A percentile compares a stretch with the other conserved stretches of the same genome.
phyloP scores from a whole-genome alignment of 2,888 invertebrate genomes.

The Drosophila stalkeri region DNA sequence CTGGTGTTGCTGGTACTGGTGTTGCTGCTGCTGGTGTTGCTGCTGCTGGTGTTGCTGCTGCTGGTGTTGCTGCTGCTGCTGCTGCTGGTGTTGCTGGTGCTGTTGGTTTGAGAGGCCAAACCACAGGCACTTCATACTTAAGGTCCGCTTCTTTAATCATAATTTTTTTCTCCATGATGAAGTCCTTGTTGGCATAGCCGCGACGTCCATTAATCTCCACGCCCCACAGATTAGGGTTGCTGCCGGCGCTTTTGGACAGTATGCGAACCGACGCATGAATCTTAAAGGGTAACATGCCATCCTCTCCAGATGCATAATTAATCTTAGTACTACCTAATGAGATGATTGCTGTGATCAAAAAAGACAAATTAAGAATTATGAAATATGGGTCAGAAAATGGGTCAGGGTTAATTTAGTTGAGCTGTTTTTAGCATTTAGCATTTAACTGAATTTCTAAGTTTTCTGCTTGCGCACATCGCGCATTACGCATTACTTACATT shows the following conservation, averaged over 20 bases:
- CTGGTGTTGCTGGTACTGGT: background rate
- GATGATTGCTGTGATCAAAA: constrained; percentile 75
- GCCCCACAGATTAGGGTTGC: constrained; percentile 87
- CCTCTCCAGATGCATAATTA: constrained; percentile 87
- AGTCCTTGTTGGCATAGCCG: constrained; percentile 88
- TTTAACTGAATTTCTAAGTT: background rate
- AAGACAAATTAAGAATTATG: constrained; percentile 3
- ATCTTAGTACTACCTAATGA: constrained; percentile 87
- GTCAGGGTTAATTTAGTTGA: constrained; percentile 29
- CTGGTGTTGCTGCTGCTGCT: background rate
- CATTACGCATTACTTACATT: constrained; percentile 86
- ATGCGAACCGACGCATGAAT: constrained; percentile 87
- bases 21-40: background rate
- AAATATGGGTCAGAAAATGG: background rate
- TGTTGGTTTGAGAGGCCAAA: constrained; percentile 15
- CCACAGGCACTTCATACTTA: constrained; percentile 83
- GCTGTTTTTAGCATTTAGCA: background rate
- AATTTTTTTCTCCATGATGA: constrained; percentile 88
- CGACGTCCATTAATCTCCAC: constrained; percentile 88
- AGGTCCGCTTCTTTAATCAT: constrained; percentile 83
- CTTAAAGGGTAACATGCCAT: constrained; percentile 88
- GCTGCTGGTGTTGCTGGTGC: background rate
- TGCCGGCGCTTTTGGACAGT: constrained; percentile 90
- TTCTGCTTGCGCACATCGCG: background rate
- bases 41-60: background rate